Base-by-base conservation (phyloP, 1,140 invertebrate genomes). In the Acromyrmex heyeri region DNA sequence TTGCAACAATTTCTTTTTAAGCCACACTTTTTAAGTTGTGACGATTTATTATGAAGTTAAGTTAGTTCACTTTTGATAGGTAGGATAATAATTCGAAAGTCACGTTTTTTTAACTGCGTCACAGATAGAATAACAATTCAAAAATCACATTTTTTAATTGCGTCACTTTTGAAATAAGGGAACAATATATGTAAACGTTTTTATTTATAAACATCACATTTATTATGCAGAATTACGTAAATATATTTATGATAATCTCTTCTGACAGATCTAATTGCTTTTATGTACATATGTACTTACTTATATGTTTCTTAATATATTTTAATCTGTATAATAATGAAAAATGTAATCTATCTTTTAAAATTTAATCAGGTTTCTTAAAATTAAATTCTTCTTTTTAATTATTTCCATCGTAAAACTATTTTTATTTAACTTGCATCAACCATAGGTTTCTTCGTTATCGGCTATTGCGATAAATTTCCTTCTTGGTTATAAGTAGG, bases 401-500 rank as follows among this genome's bases (percentile, higher is more conserved):
- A 59, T 59, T 59, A 2, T 57, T 14, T 24, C 10, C 55, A n/a
- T 73, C 3, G 7, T n/a, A 48, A 48, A 73, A 27, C 48, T n/a
- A 82, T 38, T 12, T 53, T 5, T 16, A 72, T 16, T 4, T 24
- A 14, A 64, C 3, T 18, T 12, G n/a, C 21, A 62, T 65, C 27
- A 44, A 79, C 2, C 5, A 34, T 30, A 82, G 67, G 1, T 82
- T 30, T 73, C 79, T 73, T 73, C 38, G 38, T 82, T 82, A 82
- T 82, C 79, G 67, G 44, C 48, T 73, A 30, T 59, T 16, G 69
- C 1, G 24, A 82, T 48, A 73, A 82, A 61, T 21, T 82, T 82
- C 6, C 61, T 81, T 69, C 30, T 72, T 82, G 34, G 7, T 14
- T 82, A 27, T 21, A 55, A 73, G 53, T 73, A 61, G 18, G 34